Base-by-base conservation (phyloP, 2,888 invertebrate genomes). In the Drosophila niveifrons region DNA sequence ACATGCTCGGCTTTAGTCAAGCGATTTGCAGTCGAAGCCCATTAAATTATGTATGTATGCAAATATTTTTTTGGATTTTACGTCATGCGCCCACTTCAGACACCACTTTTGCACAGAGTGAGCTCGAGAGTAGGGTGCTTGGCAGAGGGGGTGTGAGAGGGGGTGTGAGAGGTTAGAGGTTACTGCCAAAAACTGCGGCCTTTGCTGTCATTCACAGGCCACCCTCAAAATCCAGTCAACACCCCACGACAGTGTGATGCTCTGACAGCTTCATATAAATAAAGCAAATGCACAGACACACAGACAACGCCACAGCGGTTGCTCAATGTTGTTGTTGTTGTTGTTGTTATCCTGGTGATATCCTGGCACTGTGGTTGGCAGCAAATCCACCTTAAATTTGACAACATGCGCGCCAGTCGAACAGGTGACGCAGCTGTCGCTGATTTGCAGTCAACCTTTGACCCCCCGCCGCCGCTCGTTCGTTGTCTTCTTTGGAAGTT, bases 321-420 rank as follows among this genome's bases (percentile, higher is more conserved):
- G 51, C 23, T 48, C 64, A 47, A 46, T 65, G 36, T 55, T 51
- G 51, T 51, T 51, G 59, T 31, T 2, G 10, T 15, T 17, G 64
- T 55, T 39, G 59, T 48, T 66, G 63, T 48, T 65, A 43, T 61
- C 47, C 53, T 51, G 50, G 67, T 15, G 57, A 11, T 57, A 65
- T 68, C 55, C 77, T 77, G 72, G 31, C n/a, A 34, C 31, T 75
- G 85, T 62, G 87, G 85, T 72, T 82, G 72, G 72, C 85, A 75
- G 74, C 73, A 85, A 82, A 80, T 82, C 80, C 66, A 78, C 82
- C 84, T 82, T 82, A 87, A 84, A 87, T 85, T 87, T 85, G 88
- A 79, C 85, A 87, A 80, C 80, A 79, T 78, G 72, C 72, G 72
- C 72, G 69, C 66, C 65, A 43, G 69, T 68, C 46, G 44, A 67